Conservation (phyloP, 1,140 invertebrate species). For the Macrobrachium nipponense region DNA sequence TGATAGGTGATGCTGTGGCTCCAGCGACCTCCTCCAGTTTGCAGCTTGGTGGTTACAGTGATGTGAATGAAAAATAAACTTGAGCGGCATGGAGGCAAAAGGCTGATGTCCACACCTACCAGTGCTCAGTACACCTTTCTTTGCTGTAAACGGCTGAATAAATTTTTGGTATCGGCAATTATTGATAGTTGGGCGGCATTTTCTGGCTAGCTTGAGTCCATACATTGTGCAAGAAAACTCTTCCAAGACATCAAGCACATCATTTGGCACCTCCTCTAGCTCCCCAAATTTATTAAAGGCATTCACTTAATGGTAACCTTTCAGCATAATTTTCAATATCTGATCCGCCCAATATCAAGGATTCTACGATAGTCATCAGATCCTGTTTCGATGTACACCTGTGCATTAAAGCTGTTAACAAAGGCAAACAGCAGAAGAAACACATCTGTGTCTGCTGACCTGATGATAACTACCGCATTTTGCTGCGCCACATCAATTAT, state of each 20-base stretch:
- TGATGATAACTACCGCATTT: slow-evolving; percentile 19
- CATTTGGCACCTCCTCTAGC: slow-evolving; percentile 6
- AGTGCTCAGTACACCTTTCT: slow-evolving; percentile 12
- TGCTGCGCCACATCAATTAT: not conserved
- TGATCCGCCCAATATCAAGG: too few species aligned
- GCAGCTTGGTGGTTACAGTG: too few species aligned
- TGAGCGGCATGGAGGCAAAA: too few species aligned
- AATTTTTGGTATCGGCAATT: slow-evolving; percentile 33
- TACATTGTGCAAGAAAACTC: slow-evolving; percentile 25
- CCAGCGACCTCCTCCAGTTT: too few species aligned
- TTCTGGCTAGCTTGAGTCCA: slow-evolving; percentile 19
- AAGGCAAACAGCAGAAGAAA: slow-evolving; percentile 11
- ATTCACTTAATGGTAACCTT: too few species aligned
- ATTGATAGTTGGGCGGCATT: slow-evolving; percentile 10
- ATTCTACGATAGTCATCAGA: too few species aligned
- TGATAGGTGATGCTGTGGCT: too few species aligned
- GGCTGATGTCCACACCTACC: too few species aligned
- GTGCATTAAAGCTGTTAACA: slow-evolving; percentile 15
- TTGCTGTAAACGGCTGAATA: slow-evolving; percentile 16
- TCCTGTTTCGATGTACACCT: not conserved
- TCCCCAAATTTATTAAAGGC: slow-evolving; percentile 27
- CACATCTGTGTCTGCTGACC: slow-evolving; percentile 9
- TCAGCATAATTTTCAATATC: not conserved
- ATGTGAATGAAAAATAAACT: too few species aligned
- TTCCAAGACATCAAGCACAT: slow-evolving; percentile 29